phyloP scores from a whole-genome alignment of 1,140 invertebrate genomes.

The Aphaenogaster ashmeadi region DNA sequence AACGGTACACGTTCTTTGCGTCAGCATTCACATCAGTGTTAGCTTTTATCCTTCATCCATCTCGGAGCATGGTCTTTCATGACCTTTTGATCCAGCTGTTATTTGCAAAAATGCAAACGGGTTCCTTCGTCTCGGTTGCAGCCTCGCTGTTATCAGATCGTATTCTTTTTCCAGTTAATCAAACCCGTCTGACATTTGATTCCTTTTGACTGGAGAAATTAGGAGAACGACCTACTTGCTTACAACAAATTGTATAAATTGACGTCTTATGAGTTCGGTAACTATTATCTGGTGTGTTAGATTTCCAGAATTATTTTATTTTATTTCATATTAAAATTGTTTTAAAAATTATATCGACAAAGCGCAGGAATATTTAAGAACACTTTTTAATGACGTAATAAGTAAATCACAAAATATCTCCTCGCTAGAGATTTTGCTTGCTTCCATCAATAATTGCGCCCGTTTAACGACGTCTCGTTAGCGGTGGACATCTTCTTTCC shows the following conservation, averaged over 20 bases:
- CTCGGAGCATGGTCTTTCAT: conserved; percentile 48
- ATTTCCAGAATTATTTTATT: conserved; percentile 21
- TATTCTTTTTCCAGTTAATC: conserved; percentile 1
- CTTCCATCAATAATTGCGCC: conserved; percentile 77
- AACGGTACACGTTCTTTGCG: conserved; percentile 68
- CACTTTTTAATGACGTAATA: conserved; percentile 23
- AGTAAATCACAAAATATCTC: conserved; percentile 43
- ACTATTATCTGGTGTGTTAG: neutral
- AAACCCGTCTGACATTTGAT: neutral
- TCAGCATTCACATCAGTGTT: conserved; percentile 62
- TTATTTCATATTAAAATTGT: neutral
- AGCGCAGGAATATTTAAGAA: neutral
- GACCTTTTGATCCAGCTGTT: conserved; percentile 26
- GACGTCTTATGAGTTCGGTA: neutral
- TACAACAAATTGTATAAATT: neutral
- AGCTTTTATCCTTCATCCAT: conserved; percentile 73
- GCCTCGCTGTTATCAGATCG: neutral
- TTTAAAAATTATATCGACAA: neutral
- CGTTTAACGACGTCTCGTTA: conserved; percentile 80
- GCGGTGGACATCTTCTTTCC: conserved; percentile 63
- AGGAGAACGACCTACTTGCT: neutral
- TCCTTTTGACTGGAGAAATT: conserved; percentile 22
- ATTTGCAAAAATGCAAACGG: conserved; percentile 49
- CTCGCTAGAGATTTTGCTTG: conserved; percentile 26
- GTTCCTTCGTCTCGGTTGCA: conserved; percentile 23